Conservation (phyloP, 2,888 invertebrate genomes). For the Rhabditoides inermis region DNA sequence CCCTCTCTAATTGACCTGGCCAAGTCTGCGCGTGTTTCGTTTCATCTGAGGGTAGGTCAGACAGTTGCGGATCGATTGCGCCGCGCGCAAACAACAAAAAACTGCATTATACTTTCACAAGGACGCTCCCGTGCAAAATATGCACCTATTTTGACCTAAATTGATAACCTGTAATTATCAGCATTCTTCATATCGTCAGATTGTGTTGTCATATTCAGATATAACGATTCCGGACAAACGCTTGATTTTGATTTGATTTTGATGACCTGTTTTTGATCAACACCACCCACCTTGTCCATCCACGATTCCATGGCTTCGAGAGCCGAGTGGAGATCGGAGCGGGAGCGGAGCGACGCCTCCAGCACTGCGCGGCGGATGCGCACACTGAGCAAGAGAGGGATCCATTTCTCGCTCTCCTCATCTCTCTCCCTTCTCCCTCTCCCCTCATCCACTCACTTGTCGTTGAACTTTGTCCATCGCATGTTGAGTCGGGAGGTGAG, state of each 20-base stretch:
- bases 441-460: slow-evolving; percentile 34
- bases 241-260: not conserved
- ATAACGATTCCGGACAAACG: not conserved
- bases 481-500: slow-evolving; percentile 45
- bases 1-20: no score
- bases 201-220: not conserved
- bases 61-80: no score
- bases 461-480: slow-evolving; percentile 52
- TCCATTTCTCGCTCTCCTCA: not conserved
- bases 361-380: slow-evolving; percentile 48
- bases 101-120: no score
- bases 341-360: slow-evolving; percentile 49
- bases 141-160: no score
- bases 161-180: no score
- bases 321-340: slow-evolving; percentile 49
- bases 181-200: not conserved
- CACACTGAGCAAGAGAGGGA: slow-evolving; percentile 25
- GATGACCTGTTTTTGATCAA: not conserved
- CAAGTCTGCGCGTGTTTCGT: no score
- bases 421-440: not conserved
- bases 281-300: slow-evolving; percentile 23
- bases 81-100: no score
- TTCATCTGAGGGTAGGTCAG: no score
- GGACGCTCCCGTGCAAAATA: no score
- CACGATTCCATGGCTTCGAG: slow-evolving; percentile 48